phyloP scores from a whole-genome alignment of 2,797 vertebrate species.

The Cirrhinus molitorella region DNA sequence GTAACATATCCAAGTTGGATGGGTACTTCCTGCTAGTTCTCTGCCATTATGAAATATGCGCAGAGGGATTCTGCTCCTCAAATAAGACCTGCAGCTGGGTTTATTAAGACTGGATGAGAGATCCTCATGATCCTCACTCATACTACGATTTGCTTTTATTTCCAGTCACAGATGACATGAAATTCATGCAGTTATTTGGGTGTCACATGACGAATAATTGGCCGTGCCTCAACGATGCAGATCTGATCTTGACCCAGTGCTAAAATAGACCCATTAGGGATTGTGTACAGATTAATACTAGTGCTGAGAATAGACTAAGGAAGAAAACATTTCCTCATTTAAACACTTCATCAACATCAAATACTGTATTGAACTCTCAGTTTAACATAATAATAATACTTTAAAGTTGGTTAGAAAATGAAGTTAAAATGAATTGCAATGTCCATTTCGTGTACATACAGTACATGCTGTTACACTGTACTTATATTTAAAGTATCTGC shows the following conservation, averaged over 20 bases:
- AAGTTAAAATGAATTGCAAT: background rate
- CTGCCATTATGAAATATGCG: constrained; percentile 51
- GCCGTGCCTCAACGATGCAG: background rate
- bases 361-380: background rate
- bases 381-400: background rate
- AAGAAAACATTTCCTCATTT: background rate
- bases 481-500: background rate
- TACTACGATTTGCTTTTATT: background rate
- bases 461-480: background rate
- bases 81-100: constrained; percentile 70
- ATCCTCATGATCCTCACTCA: constrained; percentile 1
- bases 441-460: background rate
- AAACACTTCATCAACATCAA: background rate
- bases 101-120: constrained; percentile 27
- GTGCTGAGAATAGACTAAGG: background rate
- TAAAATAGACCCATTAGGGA: background rate
- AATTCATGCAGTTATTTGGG: background rate
- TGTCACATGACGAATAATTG: background rate
- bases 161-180: background rate
- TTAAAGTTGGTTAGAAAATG: background rate
- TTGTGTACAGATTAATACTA: background rate
- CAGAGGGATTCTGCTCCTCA: constrained; percentile 57
- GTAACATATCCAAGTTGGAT: constrained; percentile 73
- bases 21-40: constrained; percentile 63
- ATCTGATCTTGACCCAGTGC: background rate